Base-by-base conservation (phyloP, 2,113 vertebrate species). In the Pagrus major region DNA sequence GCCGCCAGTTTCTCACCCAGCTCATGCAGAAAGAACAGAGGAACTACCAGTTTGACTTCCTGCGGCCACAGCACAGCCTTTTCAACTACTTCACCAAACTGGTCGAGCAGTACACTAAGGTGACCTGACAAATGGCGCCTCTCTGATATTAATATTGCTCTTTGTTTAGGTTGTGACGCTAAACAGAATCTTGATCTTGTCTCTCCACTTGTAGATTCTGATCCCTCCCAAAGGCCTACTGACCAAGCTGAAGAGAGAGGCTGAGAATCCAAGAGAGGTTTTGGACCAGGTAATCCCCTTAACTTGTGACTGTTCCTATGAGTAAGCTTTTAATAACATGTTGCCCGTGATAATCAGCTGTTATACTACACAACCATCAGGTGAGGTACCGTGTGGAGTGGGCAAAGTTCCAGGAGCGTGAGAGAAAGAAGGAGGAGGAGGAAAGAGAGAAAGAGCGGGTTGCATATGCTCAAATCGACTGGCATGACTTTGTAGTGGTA, bases 31-130 rank as follows among this genome's bases (percentile, higher is more conserved):
- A 99, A 37, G 98, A 99, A 75, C 98, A 99, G 93, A 96, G 98
- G 82, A 99, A 99, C 94, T 99, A 98, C 82, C 97, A 99, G 89
- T 99, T 99, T 88, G 98, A 99, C 87, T 99, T 99, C 83, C 94
- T 99, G 49, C 95, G 98, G 1, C 98, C 98, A 0, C 98, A 99
- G 87, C 98, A 99, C 94, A 99, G 98, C 71, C 97, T 99, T 41
- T 99, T 99, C 86, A 99, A 98, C 92, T 99, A 99, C 90, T 99
- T 99, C 88, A 99, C 98, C 16, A 99, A 99, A 89, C 95, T 99
- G 88, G 98, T 99, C 63, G 98, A 99, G 11, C 98, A 99, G 92
- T 99, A 99, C 82, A 99, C 98, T 2, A 99, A 99, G 97, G 98
- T 99, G 90, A 71, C 3, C 33, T 39, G 18, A 47, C 16, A 61